Evolutionary conservation across 2,113 vertebrate genomes (phyloP), one percentile per base, ranked within the genome.

Genomic region (Jaculus jaculus): DNA sequence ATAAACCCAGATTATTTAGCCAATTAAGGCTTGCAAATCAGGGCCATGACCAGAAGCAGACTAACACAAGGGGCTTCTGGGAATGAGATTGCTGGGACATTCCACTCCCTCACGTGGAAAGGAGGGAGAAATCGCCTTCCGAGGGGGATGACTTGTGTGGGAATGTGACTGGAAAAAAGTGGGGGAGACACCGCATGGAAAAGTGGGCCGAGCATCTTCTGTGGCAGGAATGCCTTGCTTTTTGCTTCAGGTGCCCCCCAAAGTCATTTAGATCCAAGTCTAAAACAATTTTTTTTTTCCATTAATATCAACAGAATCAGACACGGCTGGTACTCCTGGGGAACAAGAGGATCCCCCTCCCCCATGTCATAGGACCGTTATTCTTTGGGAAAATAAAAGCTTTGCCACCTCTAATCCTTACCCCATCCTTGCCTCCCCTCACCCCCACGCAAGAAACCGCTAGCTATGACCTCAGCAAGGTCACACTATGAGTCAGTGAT

Each of bases 391-490:
- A 84, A 94, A 95, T 7, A 63, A 20, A 42, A 87, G 69, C 65
- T 85, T 93, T 58, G 75, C 42, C 47, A 80, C 87, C 84, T 91
- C 87, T 60, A 69, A 66, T 72, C 74, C 66, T n/a, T 30, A 17
- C 28, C 28, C 32, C 65, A 21, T 26, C 30, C 71, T 18, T 20
- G 17, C 69, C 2, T n/a, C 39, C 11, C 4, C 32, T 18, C 66
- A 51, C 65, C 24, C 51, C 71, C 71, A 47, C 23, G 60, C 84
- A 77, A 90, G 91, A 51, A 92, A 54, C 73, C 47, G 77, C 85
- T 1, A 91, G 74, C 82, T 21, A 37, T 66, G 78, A 93, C 96
- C 94, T 97, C 93, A 61, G 94, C 96, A 96, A 98, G 97, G 95
- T 97, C 96, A 92, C 89, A 74, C 81, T 21, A 39, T 95, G 92